Evolutionary conservation across 2,113 vertebrate genomes (phyloP).

Genomic region (Antechinus flavipes): DNA sequence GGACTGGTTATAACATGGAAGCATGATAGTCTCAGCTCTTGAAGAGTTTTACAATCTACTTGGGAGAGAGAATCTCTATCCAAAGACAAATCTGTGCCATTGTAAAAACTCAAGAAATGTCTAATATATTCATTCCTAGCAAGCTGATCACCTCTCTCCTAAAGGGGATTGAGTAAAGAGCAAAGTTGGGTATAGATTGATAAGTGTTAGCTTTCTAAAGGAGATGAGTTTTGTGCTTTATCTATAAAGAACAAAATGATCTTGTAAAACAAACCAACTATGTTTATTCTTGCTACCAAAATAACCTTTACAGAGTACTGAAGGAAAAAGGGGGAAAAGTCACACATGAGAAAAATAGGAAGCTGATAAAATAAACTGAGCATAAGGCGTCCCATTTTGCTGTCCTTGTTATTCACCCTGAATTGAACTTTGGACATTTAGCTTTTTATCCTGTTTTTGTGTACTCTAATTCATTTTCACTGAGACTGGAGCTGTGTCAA

Average conservation of each 20-base stretch:
- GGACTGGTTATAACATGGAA: not conserved
- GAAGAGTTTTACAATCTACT: not conserved
- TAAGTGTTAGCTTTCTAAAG: not conserved
- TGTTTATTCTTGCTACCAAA: not conserved
- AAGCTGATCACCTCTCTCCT: not conserved
- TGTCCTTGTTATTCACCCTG: not conserved
- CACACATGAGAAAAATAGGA: not conserved
- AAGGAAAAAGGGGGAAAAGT: not conserved
- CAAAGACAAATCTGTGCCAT: not conserved
- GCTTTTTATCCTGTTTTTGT: not conserved
- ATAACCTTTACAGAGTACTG: not conserved
- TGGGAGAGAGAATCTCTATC: not conserved
- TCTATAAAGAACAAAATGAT: not conserved
- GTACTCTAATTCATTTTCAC: not conserved
- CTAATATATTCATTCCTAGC: not conserved
- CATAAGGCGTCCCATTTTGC: not conserved
- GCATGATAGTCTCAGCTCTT: not conserved
- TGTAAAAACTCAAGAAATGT: not conserved
- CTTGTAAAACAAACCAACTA: not conserved
- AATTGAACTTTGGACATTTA: not conserved
- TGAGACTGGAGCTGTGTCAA: not conserved
- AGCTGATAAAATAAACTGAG: not conserved
- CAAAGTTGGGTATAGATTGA: not conserved
- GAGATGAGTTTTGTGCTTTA: not conserved
- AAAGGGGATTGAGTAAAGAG: not conserved